These are phyloP conservation scores for Lymantria monacha DNA, from an alignment of 2,888 invertebrate species.

Conservation along the genomic window DNA sequence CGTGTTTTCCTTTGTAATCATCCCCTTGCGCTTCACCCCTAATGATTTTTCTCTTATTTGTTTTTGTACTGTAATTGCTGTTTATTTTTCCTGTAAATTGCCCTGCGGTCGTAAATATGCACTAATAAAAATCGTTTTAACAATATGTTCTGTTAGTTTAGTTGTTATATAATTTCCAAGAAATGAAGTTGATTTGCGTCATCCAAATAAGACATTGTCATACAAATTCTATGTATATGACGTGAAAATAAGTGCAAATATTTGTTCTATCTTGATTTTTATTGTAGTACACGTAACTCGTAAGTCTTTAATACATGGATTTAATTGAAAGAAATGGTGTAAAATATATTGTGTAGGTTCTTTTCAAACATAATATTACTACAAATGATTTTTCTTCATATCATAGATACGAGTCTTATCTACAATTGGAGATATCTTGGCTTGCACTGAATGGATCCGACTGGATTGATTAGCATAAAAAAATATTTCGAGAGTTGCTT, in stretches of 20 bases:
- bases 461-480: too few species aligned
- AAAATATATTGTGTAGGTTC: too few species aligned
- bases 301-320: too few species aligned
- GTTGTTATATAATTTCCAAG: conserved; percentile 2
- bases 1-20: conserved; percentile 70
- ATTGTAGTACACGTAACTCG: too few species aligned
- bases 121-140: conserved; percentile 32
- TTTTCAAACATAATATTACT: too few species aligned
- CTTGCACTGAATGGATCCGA: too few species aligned
- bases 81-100: conserved; percentile 76
- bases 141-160: background rate
- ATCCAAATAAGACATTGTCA: background rate
- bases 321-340: too few species aligned
- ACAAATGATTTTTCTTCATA: too few species aligned
- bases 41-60: conserved; percentile 78
- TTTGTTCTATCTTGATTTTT: background rate
- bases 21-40: conserved; percentile 57
- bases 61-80: conserved; percentile 79
- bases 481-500: too few species aligned
- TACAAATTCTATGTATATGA: background rate
- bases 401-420: too few species aligned
- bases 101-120: conserved; percentile 63
- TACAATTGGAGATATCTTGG: too few species aligned
- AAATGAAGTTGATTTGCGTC: conserved; percentile 4
- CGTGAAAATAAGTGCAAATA: conserved; percentile 2